Conservation (phyloP, 2,888 invertebrate species). For the Latheticus oryzae region DNA sequence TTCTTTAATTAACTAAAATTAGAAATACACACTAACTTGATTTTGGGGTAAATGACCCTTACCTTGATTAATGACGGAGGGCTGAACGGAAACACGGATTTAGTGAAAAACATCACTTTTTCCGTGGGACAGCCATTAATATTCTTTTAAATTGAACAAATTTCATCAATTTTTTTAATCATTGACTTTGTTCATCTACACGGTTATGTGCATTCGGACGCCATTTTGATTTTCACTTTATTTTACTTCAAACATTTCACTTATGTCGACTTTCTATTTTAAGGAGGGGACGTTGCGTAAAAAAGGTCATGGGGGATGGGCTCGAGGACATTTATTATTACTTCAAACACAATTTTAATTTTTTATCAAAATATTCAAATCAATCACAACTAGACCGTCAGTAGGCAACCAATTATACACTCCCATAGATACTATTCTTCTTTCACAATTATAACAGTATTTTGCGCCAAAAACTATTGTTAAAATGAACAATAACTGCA, state of each 20-base stretch:
- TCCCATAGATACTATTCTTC: background rate
- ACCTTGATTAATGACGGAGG: constrained; percentile 14
- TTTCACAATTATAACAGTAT: background rate
- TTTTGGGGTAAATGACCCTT: constrained; percentile 22
- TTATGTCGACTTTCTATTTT: constrained; percentile 30
- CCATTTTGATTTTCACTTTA: constrained; percentile 53
- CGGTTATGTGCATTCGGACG: constrained; percentile 52
- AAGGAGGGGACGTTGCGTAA: constrained; percentile 33
- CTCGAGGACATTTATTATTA: constrained; percentile 5
- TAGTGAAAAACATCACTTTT: constrained; percentile 55
- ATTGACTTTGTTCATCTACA: no score
- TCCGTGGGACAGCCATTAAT: constrained; percentile 47
- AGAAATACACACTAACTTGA: background rate
- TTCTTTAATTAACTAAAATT: background rate
- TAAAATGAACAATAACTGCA: background rate
- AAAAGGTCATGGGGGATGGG: constrained; percentile 28
- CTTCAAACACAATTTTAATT: background rate
- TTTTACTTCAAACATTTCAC: constrained; percentile 37
- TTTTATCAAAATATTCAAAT: background rate
- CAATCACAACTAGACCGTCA: background rate
- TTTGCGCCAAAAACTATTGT: background rate
- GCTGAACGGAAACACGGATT: constrained; percentile 31
- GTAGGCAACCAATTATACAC: constrained; percentile 22
- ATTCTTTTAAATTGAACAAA: no score
- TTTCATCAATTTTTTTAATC: no score